Conservation (phyloP, 2,888 invertebrate species). For the Anodontia alba region DNA sequence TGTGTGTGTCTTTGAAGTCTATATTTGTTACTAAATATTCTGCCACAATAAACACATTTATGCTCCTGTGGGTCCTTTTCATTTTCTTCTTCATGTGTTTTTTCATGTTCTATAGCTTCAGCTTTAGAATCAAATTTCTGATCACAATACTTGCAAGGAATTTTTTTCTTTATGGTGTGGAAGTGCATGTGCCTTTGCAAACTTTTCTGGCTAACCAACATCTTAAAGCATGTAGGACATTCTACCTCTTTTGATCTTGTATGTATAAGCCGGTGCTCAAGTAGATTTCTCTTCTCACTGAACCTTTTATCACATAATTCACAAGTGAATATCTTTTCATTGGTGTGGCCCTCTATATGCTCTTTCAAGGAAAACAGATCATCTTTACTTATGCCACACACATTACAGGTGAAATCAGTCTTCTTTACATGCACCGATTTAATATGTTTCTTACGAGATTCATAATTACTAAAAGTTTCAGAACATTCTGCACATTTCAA, state of each 20-base stretch:
- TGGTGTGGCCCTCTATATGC: conserved; percentile 41
- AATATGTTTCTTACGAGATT: conserved; percentile 51
- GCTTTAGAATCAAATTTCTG: conserved; percentile 37
- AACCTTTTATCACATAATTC: conserved; percentile 49
- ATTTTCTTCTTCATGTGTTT: conserved; percentile 27
- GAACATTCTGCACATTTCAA: conserved; percentile 48
- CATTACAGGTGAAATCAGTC: conserved; percentile 46
- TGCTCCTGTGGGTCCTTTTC: conserved; percentile 16
- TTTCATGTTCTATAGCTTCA: conserved; percentile 33
- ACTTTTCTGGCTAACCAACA: conserved; percentile 47
- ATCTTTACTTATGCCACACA: conserved; percentile 47
- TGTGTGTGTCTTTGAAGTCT: conserved; percentile 23
- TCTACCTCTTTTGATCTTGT: conserved; percentile 32
- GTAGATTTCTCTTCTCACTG: conserved; percentile 53
- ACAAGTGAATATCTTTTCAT: conserved; percentile 49
- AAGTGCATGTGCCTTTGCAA: conserved; percentile 52
- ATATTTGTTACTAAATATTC: background rate
- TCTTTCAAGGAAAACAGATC: conserved; percentile 20
- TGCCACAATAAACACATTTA: conserved; percentile 40
- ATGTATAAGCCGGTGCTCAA: conserved; percentile 51
- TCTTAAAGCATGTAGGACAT: conserved; percentile 48
- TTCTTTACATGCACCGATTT: conserved; percentile 38
- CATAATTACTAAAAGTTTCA: conserved; percentile 44
- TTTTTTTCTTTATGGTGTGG: conserved; percentile 34
- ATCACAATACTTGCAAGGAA: conserved; percentile 42